Evolutionary conservation across 2,888 invertebrate genomes (phyloP), one percentile per base, ranked within the genome.

Genomic region (Stomorhina lunata): DNA sequence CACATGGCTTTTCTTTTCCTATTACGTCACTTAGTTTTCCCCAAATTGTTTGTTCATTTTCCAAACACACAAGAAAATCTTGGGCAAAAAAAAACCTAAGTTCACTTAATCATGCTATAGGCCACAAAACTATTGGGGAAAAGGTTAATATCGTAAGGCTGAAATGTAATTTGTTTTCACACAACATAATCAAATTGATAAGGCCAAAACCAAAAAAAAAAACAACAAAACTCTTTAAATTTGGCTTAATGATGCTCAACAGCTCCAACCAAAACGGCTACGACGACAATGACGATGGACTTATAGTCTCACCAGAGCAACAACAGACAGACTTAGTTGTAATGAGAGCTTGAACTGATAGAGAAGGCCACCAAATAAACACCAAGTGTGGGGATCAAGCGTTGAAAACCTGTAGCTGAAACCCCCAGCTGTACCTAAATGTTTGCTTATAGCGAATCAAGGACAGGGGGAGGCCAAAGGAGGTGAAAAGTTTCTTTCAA

Each of bases 121-220:
- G 73, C 57, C 53, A 55, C 40, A 63, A 50, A 63, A 65, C 37
- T 68, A 55, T 73, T 66, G 79, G 59, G 71, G 65, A 84, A 84
- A 81, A 85, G 85, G 85, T 85, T 84, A 87, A 86, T 84, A 82
- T 79, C 78, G 80, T 86, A 86, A 86, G 87, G 86, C 87, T 88
- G 88, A 88, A 89, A 89, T 88, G 90, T 90, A 90, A 90, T 90
- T 90, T 90, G 90, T 90, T 90, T 90, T 90, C 90, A 90, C 90
- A 90, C 90, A 90, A 90, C 90, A 90, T 90, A 90, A 90, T 90
- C 90, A 90, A 90, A 90, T 89, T 90, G 90, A 90, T 90, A 90
- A 90, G 90, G 89, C 88, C 86, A 84, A n/a, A 73, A 83, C 87
- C 86, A 86, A 89, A 66, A 66, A 59, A 65, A 89, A 87, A n/a